Conservation (phyloP, 1,140 invertebrate genomes). For the Caenorhabditis brenneri region DNA sequence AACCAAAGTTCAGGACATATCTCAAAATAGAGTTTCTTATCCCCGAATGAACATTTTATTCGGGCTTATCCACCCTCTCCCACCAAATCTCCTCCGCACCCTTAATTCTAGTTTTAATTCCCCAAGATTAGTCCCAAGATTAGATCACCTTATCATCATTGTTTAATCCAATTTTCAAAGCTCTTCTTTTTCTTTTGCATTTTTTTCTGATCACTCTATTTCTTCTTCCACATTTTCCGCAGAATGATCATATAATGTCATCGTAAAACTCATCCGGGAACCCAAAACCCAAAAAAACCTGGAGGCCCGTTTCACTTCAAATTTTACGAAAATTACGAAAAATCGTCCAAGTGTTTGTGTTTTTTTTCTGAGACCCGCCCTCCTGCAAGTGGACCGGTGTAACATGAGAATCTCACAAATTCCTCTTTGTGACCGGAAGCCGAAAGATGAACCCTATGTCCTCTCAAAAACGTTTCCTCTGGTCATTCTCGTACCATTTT, state of each 20-base stretch:
- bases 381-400: slow-evolving; percentile 18
- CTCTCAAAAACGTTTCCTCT: not conserved
- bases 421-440: slow-evolving; percentile 30
- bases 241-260: slow-evolving; percentile 13
- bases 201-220: not conserved
- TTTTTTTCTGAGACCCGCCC: not conserved
- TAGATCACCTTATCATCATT: not conserved
- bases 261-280: not conserved
- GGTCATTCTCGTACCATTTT: slow-evolving; percentile 29
- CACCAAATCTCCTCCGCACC: not conserved
- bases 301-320: not conserved
- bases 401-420: slow-evolving; percentile 38
- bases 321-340: slow-evolving; percentile 12
- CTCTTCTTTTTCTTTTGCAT: not conserved
- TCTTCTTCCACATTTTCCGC: not conserved
- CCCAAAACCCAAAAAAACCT: not conserved
- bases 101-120: not conserved
- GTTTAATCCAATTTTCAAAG: slow-evolving; percentile 25
- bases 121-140: not conserved
- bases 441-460: slow-evolving; percentile 28
- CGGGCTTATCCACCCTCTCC: not conserved
- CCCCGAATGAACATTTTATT: not conserved
- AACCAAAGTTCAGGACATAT: not conserved
- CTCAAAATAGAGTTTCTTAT: not conserved
- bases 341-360: not conserved